Evolutionary conservation across 2,888 invertebrate species (phyloP), one percentile per base, ranked within the genome.

Genomic region (Xanthorhoe designata): DNA sequence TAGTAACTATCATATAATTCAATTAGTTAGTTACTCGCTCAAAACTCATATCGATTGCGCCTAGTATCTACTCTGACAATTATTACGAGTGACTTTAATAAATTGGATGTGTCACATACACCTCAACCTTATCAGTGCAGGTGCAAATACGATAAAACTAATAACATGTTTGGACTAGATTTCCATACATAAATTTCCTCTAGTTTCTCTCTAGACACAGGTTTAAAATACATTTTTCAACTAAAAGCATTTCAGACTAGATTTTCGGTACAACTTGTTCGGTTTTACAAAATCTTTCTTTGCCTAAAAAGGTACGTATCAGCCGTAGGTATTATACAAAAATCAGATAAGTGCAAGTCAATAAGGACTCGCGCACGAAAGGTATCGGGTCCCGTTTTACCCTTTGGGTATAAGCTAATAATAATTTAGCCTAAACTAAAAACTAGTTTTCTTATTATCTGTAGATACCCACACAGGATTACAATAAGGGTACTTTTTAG

Each of bases 121-220:
- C 55, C 45, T 52, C 32, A 59, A n/a, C 29, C 29, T 51, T 51
- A 60, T 55, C 38, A 49, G 45, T 53, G 53, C 57, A 64, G 64
- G 55, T 60, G 64, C 55, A 60, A 59, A 60, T 51, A 60, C 50
- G 59, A 55, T 55, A 45, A 49, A n/a, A 64, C 53, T 47, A 38
- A 56, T 38, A 55, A 42, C 38, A 52, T 47, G 53, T 19, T 58
- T 54, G 38, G 17, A 53, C 58, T 64, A 59, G 24, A 47, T 51
- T 29, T 35, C 17, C 18, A 59, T 24, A 18, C 13, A 18, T 47
- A 49, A 49, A 38, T 38, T 10, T 13, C 38, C 38, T 42, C 13
- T 42, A 42, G 13, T 42, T 32, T 32, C 32, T 35, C 35, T 42
- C 38, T 42, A 42, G 13, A 13, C 38, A 13, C 38, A 42, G 45